These are phyloP conservation scores for Pachydiplax longipennis DNA, from an alignment of 2,888 invertebrate genomes.

Conservation along the genomic window DNA sequence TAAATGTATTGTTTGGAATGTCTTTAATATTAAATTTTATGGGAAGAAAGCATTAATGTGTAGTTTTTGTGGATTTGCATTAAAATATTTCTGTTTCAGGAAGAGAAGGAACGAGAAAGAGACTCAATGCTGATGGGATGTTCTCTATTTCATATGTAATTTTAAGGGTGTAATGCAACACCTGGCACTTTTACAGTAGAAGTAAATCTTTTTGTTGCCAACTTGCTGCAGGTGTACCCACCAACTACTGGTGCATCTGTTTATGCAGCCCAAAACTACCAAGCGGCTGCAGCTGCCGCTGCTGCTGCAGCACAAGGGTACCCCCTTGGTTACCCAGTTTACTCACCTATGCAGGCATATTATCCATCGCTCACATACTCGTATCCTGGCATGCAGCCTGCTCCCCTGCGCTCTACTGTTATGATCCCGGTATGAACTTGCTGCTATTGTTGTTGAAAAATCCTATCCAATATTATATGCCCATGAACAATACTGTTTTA, in stretches of 20 bases:
- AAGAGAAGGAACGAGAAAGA: background rate
- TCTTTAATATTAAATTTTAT: background rate
- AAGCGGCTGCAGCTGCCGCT: conserved; percentile 49
- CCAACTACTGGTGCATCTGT: conserved; percentile 43
- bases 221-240: conserved; percentile 62
- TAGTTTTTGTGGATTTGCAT: conserved; percentile 43
- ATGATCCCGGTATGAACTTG: conserved; percentile 75
- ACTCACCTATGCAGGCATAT: conserved; percentile 73
- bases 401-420: conserved; percentile 75
- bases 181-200: conserved; percentile 36
- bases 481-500: conserved; percentile 28
- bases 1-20: conserved; percentile 45
- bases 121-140: conserved; percentile 34
- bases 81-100: conserved; percentile 20
- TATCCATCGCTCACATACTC: conserved; percentile 70
- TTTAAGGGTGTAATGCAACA: conserved; percentile 24
- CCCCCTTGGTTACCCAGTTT: conserved; percentile 77
- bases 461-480: conserved; percentile 24
- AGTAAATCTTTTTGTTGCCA: conserved; percentile 49
- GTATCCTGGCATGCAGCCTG: conserved; percentile 67
- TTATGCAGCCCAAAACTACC: conserved; percentile 44
- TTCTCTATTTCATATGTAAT: conserved; percentile 34
- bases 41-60: conserved; percentile 43
- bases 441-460: conserved; percentile 42
- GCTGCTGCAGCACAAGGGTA: conserved; percentile 68